Evolutionary conservation across 2,888 invertebrate species (phyloP), one percentile per base, ranked within the genome.

Genomic region (Lasioglossum malachurum): DNA sequence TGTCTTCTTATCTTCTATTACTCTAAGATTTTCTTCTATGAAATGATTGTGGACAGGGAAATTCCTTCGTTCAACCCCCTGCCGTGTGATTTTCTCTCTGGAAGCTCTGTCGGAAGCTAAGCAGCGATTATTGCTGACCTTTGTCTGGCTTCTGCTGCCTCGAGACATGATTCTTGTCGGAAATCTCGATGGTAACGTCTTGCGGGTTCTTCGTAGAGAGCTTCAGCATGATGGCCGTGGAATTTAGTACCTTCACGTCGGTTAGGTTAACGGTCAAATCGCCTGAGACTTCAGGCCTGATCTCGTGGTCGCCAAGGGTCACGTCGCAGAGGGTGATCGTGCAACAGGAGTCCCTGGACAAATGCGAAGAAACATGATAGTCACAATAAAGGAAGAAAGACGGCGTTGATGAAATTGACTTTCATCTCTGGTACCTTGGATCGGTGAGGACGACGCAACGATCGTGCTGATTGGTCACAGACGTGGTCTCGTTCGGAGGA

Each of bases 291-390:
- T 95, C 95, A 1, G 93, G 84, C 71, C 92, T 94, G 46, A 95
- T 94, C 88, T 98, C 98, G 88, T 98, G 97, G 78, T 96, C 98
- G 87, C 97, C 97, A 35, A 98, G 96, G 0, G 98, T 98, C 7
- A 98, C 98, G 93, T 98, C 98, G 94, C 98, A 99, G 4, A 98
- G 96, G 86, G 98, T 97, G 87, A 98, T 96, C 90, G 97, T 98
- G 92, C 98, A 98, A 94, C 98, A 98, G 1, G 97, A 96, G 94
- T 99, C 98, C 78, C 97, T 97, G 84, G 10, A 87, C 49, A 14
- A 31, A 64, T n/a, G 14, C 5, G 14, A 60, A 7, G 27, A 60
- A 60, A 60, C 27, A 16, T 7, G 60, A 16, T 2, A 27, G 12
- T 57, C 27, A 27, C n/a, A 12, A 57, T 12, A 12, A 16, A 38